Evolutionary conservation across 2,113 vertebrate species (phyloP).

Genomic region (Peromyscus californicus): DNA sequence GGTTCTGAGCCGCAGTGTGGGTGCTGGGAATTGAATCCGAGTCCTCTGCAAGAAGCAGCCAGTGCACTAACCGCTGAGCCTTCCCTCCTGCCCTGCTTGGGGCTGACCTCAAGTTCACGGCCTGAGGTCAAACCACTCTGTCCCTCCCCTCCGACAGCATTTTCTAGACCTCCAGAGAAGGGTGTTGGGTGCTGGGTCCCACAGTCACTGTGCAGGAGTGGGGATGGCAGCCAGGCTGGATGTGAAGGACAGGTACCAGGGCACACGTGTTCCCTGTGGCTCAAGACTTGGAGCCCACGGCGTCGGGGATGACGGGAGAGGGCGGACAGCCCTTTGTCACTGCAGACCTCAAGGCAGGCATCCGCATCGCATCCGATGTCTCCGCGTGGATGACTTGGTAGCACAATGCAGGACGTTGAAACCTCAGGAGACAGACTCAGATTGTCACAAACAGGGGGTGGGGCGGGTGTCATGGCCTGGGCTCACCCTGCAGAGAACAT

Average conservation of each 20-base stretch:
- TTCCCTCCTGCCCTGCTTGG: not conserved
- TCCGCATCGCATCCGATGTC: not conserved
- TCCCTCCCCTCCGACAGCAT: not conserved
- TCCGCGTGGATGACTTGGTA: not conserved
- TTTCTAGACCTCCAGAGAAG: not conserved
- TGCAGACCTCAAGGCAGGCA: too few species aligned
- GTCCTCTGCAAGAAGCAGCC: not conserved
- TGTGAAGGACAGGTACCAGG: fast-evolving
- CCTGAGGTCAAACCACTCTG: not conserved
- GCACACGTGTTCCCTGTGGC: not conserved
- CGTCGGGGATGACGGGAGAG: not conserved
- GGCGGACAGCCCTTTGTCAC: not conserved
- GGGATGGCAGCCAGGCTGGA: not conserved
- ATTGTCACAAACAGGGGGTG: not conserved
- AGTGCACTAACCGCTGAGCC: not conserved
- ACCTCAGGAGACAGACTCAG: not conserved
- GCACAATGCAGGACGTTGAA: not conserved
- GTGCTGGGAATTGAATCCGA: not conserved
- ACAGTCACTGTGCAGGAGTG: not conserved
- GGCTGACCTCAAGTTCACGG: not conserved
- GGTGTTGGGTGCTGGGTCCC: not conserved
- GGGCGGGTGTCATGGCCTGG: fast-evolving
- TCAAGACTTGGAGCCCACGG: not conserved
- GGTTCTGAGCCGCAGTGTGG: not conserved
- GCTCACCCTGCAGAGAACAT: not conserved